Base-by-base conservation (phyloP, 2,113 vertebrate species). In the Melanerpes formicivorus region DNA sequence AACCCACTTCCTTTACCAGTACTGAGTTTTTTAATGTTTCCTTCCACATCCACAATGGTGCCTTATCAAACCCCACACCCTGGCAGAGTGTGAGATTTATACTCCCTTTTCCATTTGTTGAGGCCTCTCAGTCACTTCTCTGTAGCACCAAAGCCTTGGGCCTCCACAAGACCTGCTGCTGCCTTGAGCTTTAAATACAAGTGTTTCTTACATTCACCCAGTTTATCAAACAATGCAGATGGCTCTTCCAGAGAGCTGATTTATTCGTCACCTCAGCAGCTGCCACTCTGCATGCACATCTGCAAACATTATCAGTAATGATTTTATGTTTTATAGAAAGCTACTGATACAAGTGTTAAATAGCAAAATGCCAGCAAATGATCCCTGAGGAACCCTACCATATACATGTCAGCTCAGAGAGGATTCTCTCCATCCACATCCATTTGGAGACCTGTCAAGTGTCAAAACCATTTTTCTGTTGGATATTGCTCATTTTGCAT, bases 1-100 rank as follows among this genome's bases (percentile, higher is more conserved):
- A 95, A 78, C 46, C 73, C 46, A 23, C 71, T 95, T 96, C 87
- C 85, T 84, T 42, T 18, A 79, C 82, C 76, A 80, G 11, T n/a
- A 60, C 62, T 2, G 42, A 80, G 40, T 63, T 91, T 92, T 62
- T 64, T 65, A 70, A 30, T 0, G 18, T 67, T 93, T 93, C 87
- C 90, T 83, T 85, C 66, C 87, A 86, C 77, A 62, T 72, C 65
- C 74, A 77, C 72, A 64, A 22, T 3, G 5, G 50, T 75, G 40
- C 66, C 67, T 95, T 93, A 95, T 78, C 95, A 88, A 86, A 42
- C 25, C 44, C 66, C 90, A 52, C 29, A 27, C 4, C 60, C 65
- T 48, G 73, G 76, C 44, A 87, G 87, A 21, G 42, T 3, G 14
- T 0, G 5, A 85, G 80, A 75, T 93, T 90, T 62, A 37, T 16